These are phyloP conservation scores for Stomatorhinus walkeri DNA, from an alignment of 2,797 vertebrate species.

Conservation along the genomic window DNA sequence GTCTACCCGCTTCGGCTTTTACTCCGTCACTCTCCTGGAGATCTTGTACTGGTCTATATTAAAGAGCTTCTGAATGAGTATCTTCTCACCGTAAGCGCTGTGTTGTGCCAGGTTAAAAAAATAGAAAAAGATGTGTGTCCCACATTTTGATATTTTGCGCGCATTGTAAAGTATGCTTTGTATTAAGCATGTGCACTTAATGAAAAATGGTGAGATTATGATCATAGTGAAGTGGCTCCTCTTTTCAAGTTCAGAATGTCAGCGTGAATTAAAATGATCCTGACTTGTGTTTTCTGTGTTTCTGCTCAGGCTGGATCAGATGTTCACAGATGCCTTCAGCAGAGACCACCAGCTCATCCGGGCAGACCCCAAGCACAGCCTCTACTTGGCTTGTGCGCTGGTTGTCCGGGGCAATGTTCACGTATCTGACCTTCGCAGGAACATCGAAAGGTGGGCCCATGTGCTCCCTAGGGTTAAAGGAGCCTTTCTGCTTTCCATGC, in stretches of 20 bases:
- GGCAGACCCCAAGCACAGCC: constrained; percentile 77
- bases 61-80: neutral
- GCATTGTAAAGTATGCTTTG: neutral
- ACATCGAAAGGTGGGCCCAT: constrained; percentile 80
- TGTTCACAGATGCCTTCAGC: constrained; percentile 94
- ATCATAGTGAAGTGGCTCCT: neutral
- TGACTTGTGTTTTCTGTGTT: constrained; percentile 6
- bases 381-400: constrained; percentile 89
- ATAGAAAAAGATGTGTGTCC: neutral
- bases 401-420: constrained; percentile 86
- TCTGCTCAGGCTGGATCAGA: constrained; percentile 78
- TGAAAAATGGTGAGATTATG: neutral
- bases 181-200: neutral
- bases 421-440: constrained; percentile 88
- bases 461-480: neutral
- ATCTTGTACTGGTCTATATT: neutral
- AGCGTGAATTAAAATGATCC: neutral
- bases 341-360: constrained; percentile 87
- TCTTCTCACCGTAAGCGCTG: neutral
- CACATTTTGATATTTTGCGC: neutral
- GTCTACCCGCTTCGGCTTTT: neutral
- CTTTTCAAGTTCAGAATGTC: neutral
- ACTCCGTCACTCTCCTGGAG: neutral
- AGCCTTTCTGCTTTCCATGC: neutral
- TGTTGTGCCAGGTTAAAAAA: neutral